Conservation (phyloP, 2,797 vertebrate species). For the Tachyglossus aculeatus region DNA sequence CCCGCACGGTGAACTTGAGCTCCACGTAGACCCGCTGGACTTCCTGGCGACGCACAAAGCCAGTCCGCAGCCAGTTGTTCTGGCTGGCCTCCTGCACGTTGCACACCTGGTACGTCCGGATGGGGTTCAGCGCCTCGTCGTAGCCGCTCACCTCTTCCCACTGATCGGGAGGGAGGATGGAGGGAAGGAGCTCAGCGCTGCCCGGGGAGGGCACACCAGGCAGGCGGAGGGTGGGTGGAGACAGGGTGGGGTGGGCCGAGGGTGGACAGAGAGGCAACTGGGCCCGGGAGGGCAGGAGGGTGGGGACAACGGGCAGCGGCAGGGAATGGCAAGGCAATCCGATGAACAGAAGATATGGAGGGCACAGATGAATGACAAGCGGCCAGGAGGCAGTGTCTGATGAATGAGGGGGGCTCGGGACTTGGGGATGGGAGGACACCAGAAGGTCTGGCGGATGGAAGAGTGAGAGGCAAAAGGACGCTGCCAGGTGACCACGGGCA, state of each 20-base stretch:
- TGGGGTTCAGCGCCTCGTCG: conserved; percentile 94
- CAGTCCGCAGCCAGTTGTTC: conserved; percentile 97
- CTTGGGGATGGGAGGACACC: neutral
- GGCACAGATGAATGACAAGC: neutral
- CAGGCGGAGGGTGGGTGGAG: neutral
- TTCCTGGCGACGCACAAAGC: conserved; percentile 90
- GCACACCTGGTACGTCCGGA: conserved; percentile 97
- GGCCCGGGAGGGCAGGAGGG: neutral
- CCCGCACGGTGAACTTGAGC: conserved; percentile 95
- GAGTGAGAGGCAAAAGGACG: neutral
- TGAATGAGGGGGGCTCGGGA: too few species aligned
- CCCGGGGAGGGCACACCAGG: neutral
- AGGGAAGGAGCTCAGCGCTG: neutral
- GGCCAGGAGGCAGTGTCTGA: too few species aligned
- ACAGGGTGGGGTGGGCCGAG: neutral
- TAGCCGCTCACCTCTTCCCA: conserved; percentile 99
- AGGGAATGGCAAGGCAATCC: neutral
- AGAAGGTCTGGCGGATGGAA: neutral
- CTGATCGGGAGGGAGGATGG: conserved; percentile 67
- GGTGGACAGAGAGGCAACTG: too few species aligned
- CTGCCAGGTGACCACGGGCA: too few species aligned
- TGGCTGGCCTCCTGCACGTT: conserved; percentile 90
- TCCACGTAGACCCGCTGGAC: conserved; percentile 95
- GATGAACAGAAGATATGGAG: neutral
- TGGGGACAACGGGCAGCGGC: neutral